A percentile compares a stretch with the other conserved stretches of the same genome.
Evolutionary conservation across 2,113 vertebrate genomes (phyloP).

Genomic region (Corythornis vintsioides): DNA sequence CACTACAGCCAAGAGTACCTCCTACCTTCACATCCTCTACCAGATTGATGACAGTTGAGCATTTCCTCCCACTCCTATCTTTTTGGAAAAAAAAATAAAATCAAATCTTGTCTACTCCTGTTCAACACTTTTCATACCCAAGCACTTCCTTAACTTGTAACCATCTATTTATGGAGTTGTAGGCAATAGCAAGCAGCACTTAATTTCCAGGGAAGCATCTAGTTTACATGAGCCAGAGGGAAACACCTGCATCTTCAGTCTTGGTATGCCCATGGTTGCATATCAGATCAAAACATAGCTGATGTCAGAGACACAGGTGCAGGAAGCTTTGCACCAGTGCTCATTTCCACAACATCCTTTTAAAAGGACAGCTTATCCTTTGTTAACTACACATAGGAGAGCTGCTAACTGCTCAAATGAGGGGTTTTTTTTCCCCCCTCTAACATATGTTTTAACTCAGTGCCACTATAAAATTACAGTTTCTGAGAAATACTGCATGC

Average conservation of each 20-base stretch:
- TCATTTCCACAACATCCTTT: slow-evolving; percentile 56
- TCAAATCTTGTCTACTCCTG: neutral
- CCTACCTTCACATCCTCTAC: too few relatives aligned
- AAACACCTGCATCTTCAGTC: slow-evolving; percentile 68
- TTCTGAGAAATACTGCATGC: neutral
- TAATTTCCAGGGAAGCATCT: slow-evolving; percentile 21
- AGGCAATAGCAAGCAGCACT: slow-evolving; percentile 5
- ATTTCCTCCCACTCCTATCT: neutral
- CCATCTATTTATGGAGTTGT: neutral
- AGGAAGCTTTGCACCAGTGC: slow-evolving; percentile 24
- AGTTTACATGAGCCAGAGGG: slow-evolving; percentile 58
- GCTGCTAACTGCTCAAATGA: neutral
- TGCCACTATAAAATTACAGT: slow-evolving; percentile 29
- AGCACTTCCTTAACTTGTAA: neutral
- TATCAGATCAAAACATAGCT: slow-evolving; percentile 54
- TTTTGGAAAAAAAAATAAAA: neutral
- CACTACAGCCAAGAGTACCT: too few relatives aligned
- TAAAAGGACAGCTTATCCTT: slow-evolving; percentile 49
- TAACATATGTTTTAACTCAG: slow-evolving; percentile 32
- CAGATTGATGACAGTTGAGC: neutral
- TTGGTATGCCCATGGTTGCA: neutral
- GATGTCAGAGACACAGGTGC: slow-evolving; percentile 65
- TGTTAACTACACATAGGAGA: slow-evolving; percentile 38
- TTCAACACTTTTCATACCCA: neutral
- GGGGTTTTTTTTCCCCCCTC: neutral